These are phyloP conservation scores for Tetramorium bicarinatum DNA, from an alignment of 2,888 invertebrate species.

Conservation along the genomic window DNA sequence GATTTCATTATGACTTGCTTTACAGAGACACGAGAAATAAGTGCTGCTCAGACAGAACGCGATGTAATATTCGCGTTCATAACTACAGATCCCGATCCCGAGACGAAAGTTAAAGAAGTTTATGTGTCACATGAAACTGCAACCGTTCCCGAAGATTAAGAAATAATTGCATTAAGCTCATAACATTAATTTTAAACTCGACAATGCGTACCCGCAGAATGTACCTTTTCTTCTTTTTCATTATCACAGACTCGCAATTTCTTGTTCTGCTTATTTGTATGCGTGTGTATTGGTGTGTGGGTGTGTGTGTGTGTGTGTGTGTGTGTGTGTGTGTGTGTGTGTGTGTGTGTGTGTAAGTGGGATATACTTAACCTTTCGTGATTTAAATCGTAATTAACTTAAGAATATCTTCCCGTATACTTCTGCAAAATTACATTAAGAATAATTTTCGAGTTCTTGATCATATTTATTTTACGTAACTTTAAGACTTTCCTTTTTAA, in stretches of 20 bases:
- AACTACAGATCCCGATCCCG: background rate
- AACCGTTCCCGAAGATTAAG: conserved; percentile 26
- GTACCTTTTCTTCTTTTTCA: background rate
- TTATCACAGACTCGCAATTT: background rate
- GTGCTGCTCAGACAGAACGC: conserved; percentile 1
- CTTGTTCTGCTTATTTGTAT: no score
- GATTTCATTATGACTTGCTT: conserved; percentile 36
- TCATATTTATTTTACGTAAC: conserved; percentile 6
- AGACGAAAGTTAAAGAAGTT: background rate
- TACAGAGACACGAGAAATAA: conserved; percentile 26
- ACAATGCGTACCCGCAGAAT: background rate
- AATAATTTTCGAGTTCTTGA: background rate
- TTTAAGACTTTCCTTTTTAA: background rate
- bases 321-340: no score
- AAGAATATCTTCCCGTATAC: background rate
- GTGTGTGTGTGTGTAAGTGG: no score
- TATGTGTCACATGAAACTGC: conserved; percentile 30
- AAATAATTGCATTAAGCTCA: conserved; percentile 27
- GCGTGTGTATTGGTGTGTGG: no score
- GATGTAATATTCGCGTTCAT: conserved; percentile 41
- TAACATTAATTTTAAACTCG: conserved; percentile 22
- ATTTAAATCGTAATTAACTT: conserved; percentile 15
- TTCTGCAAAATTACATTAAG: background rate
- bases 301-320: no score
- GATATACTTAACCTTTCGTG: background rate